Conservation (phyloP, 2,888 invertebrate species). For the Xestoiulus laeticollis region DNA sequence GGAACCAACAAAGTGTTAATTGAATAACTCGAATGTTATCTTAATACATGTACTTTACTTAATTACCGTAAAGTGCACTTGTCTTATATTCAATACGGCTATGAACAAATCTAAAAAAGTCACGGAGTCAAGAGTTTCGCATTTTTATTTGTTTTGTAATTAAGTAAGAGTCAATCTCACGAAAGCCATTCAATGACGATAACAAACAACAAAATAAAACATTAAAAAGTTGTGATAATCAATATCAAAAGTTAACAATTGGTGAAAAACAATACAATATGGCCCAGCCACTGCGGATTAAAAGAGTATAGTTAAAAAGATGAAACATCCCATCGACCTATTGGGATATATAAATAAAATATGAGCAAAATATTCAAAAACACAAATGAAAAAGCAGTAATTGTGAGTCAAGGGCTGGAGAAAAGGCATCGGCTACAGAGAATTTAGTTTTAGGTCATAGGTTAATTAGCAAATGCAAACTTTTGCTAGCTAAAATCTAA, state of each 20-base stretch:
- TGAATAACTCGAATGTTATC: not conserved
- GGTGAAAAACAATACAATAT: not conserved
- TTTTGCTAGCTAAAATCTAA: too few relatives aligned
- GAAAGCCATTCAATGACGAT: not conserved
- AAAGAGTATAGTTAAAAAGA: not conserved
- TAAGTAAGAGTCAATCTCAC: not conserved
- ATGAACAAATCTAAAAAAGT: not conserved
- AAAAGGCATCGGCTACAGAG: not conserved
- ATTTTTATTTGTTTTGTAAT: not conserved
- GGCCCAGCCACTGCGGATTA: conserved; percentile 11
- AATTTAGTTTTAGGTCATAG: too few relatives aligned
- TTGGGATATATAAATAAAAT: not conserved
- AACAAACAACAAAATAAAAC: not conserved
- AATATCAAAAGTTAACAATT: conserved; percentile 18
- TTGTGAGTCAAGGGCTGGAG: too few relatives aligned
- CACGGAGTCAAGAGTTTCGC: not conserved
- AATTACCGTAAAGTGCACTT: not conserved
- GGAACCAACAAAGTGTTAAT: not conserved
- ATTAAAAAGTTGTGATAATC: conserved; percentile 26
- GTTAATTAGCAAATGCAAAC: too few relatives aligned
- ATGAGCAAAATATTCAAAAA: not conserved
- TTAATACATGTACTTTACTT: not conserved
- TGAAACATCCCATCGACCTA: not conserved
- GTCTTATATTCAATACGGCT: not conserved
- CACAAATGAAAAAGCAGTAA: not conserved